phyloP scores from a whole-genome alignment of 2,113 vertebrate species.

The Copsychus sechellarum region DNA sequence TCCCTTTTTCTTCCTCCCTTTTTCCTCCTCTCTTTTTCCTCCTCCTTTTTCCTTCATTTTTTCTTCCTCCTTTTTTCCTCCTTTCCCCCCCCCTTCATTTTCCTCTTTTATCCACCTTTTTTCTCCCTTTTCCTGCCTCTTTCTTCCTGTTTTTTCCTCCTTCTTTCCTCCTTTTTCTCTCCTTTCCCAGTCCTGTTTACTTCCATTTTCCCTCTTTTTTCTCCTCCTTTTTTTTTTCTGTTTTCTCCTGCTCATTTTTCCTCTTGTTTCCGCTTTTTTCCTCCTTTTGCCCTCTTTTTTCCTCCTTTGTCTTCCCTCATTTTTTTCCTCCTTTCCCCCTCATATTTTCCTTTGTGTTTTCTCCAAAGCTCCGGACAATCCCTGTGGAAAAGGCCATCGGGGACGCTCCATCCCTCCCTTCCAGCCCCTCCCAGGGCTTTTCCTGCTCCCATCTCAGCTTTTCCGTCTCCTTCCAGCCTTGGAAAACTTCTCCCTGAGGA shows the following conservation, averaged over 20 bases:
- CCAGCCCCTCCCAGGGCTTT: neutral
- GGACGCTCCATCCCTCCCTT: neutral
- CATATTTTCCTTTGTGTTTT: neutral
- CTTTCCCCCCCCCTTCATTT: neutral
- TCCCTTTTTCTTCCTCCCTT: neutral
- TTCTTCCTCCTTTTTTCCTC: neutral
- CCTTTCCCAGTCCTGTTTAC: too few species aligned
- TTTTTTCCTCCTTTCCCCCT: neutral
- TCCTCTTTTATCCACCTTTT: neutral
- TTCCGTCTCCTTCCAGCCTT: neutral
- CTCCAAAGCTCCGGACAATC: neutral
- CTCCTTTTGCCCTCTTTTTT: too few species aligned
- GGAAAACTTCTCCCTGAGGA: conserved; percentile 13
- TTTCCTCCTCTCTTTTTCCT: too few species aligned
- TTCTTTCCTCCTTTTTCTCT: too few species aligned
- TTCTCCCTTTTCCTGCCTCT: too few species aligned
- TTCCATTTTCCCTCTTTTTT: too few species aligned
- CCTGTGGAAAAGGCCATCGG: rapidly evolving
- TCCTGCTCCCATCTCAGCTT: neutral
- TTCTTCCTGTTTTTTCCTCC: too few species aligned
- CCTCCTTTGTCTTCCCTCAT: rapidly evolving
- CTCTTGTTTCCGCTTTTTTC: too few species aligned
- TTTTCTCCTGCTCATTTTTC: too few species aligned
- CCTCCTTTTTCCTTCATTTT: too few species aligned
- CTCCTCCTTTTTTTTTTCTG: neutral